A percentile compares a stretch with the other conserved stretches of the same genome.
Evolutionary conservation across 2,888 invertebrate species (phyloP).

Genomic region (Holacanthella duospinosa): DNA sequence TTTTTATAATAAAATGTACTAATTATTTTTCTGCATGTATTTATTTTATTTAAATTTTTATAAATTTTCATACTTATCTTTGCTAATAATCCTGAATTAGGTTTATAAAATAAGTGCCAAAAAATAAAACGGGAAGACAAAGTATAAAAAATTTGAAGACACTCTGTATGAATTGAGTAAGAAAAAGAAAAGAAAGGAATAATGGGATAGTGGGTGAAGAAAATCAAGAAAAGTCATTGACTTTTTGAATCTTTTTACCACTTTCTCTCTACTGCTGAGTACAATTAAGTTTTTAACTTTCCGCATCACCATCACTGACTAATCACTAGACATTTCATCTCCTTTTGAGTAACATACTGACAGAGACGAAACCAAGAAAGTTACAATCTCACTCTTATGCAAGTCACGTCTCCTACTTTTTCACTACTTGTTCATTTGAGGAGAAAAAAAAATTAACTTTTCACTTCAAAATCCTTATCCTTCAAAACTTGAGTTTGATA

Average conservation of each 20-base stretch:
- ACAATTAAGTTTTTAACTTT: constrained; percentile 22
- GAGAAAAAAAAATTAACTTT: no score
- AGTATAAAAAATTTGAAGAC: neutral
- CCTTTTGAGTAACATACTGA: neutral
- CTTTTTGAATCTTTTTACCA: constrained; percentile 7
- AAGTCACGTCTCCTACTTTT: neutral
- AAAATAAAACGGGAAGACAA: no score
- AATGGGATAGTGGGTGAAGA: neutral
- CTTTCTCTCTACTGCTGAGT: constrained; percentile 8
- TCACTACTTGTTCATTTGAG: neutral
- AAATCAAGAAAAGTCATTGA: neutral
- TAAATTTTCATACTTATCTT: no score
- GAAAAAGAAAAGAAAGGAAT: neutral
- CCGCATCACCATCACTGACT: constrained; percentile 25
- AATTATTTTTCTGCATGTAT: no score
- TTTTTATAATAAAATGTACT: no score
- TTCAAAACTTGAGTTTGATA: no score
- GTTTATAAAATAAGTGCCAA: no score
- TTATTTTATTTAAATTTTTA: no score
- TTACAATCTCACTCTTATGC: neutral
- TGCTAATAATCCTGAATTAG: no score
- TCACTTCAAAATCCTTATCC: neutral
- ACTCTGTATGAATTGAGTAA: neutral
- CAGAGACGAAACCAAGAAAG: neutral
- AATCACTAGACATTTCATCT: constrained; percentile 13